phyloP scores from a whole-genome alignment of 2,113 vertebrate species.

The Sterrhoptilus dennistouni region DNA sequence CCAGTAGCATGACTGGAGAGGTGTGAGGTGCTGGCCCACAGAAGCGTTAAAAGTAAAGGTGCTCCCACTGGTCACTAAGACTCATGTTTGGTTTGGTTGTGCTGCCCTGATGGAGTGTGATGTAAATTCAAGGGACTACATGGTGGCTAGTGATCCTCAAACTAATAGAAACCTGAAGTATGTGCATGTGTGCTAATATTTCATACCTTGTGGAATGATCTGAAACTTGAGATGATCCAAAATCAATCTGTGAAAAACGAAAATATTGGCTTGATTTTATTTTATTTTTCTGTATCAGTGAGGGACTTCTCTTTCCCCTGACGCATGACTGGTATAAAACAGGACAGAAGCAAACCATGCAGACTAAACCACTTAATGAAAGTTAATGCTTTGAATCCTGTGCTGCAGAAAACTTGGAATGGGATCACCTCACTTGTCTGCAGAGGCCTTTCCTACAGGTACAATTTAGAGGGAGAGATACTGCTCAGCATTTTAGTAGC shows the following conservation, averaged over 20 bases:
- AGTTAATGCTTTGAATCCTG: not conserved
- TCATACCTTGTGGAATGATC: not conserved
- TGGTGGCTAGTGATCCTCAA: not conserved
- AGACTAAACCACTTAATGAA: not conserved
- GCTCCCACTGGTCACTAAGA: not conserved
- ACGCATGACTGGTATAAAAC: not conserved
- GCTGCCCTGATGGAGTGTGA: not conserved
- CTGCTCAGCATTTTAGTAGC: not conserved
- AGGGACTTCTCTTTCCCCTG: not conserved
- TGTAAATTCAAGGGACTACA: not conserved
- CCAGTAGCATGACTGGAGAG: accelerated
- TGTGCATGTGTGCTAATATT: not conserved
- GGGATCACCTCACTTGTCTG: not conserved
- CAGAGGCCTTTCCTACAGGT: not conserved
- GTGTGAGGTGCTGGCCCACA: not conserved
- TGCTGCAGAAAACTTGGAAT: not conserved
- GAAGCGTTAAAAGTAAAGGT: not conserved
- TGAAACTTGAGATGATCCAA: not conserved
- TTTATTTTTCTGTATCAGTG: not conserved
- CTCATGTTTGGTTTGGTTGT: not conserved
- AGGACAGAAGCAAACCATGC: not conserved
- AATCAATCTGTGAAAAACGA: not conserved
- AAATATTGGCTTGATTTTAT: not conserved
- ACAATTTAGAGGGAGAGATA: not conserved
- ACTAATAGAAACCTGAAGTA: not conserved